Evolutionary conservation across 2,888 invertebrate species (phyloP).

Genomic region (Chalcosyrphus nemorum): DNA sequence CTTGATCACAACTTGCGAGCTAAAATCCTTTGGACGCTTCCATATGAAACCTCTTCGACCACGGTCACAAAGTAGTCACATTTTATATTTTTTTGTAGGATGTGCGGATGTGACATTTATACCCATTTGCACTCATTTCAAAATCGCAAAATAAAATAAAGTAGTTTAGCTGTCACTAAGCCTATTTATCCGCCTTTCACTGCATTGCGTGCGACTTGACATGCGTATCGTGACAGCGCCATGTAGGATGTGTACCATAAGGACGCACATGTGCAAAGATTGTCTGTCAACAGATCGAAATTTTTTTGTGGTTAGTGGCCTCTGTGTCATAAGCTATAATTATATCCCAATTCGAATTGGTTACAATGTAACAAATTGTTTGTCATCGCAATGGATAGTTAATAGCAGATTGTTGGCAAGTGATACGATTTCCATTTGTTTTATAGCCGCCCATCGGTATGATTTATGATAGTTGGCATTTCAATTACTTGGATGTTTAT

Average conservation of each 20-base stretch:
- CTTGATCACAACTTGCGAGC: no score
- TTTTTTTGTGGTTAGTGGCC: not conserved
- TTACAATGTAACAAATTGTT: not conserved
- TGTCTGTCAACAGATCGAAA: slow-evolving; percentile 5
- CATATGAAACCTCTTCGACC: no score
- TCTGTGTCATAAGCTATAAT: no score
- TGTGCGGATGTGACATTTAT: no score
- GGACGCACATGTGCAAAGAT: not conserved
- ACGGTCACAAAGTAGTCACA: no score
- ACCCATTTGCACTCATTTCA: no score
- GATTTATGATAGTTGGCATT: not conserved
- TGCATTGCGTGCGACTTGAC: not conserved
- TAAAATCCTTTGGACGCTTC: no score
- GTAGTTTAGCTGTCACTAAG: not conserved
- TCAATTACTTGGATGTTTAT: no score
- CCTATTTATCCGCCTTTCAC: not conserved
- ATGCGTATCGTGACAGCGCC: not conserved
- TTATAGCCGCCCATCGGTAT: not conserved
- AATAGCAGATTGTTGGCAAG: not conserved
- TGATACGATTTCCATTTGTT: not conserved
- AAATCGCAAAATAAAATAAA: not conserved
- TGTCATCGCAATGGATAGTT: not conserved
- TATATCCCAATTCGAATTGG: not conserved
- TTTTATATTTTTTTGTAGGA: no score
- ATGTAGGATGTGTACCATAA: not conserved